Evolutionary conservation across 2,797 vertebrate species (phyloP), one percentile per base, ranked within the genome.

Genomic region (Hippoglossus hippoglossus): DNA sequence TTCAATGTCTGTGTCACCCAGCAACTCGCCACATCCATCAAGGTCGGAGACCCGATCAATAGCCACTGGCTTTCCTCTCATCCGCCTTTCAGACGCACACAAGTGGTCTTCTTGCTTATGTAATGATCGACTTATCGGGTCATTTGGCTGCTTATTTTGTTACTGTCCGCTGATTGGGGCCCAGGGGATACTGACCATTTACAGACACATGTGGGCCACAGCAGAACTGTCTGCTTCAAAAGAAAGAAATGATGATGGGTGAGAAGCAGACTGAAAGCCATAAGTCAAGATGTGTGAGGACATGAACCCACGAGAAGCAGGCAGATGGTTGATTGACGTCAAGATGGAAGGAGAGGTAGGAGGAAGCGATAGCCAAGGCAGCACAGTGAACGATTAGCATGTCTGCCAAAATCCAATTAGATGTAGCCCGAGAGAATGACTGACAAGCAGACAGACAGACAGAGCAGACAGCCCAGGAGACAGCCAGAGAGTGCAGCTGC

Each of bases 101-200:
- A 87, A 88, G 79, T 83, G 83, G 81, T 78, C 82, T 79, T 79
- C 86, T 83, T 83, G 85, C 75, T 93, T 90, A 90, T 74, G 83
- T 88, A 93, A 93, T 74, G 41, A 88, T 88, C 18, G 34, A 87
- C 87, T 91, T 90, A 90, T 90, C 66, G 77, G 87, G 76, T 92
- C 79, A 84, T 93, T 92, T 86, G 73, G 71, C 73, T 74, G 82
- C 81, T 91, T 91, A 88, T 85, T 93, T 90, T 91, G 87, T 89
- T 88, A 76, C 83, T 58, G 80, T 86, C 77, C 49, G 8, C 75
- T 84, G 85, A 84, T 83, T 83, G 83, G 78, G 69, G 74, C 72
- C 82, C 31, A 31, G 63, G 65, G 83, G 71, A 46, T 73, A 72
- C 66, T 70, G 83, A 80, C 75, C 75, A 58, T 75, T 80, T 67